Conservation (phyloP, 2,797 vertebrate species). For the Gadopsis marmoratus region DNA sequence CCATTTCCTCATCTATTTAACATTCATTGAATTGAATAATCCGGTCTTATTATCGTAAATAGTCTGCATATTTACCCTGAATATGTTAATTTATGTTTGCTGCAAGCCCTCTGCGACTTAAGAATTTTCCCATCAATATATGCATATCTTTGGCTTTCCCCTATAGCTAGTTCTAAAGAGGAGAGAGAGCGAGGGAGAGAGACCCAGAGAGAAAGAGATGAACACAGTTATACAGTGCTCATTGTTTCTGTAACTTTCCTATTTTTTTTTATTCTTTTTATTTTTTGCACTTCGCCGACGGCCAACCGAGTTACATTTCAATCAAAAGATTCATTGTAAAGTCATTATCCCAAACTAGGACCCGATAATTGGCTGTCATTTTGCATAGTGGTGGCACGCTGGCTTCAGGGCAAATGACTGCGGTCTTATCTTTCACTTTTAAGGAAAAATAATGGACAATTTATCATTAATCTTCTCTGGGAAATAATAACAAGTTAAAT, state of each 20-base stretch:
- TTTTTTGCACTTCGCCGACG: constrained; percentile 79
- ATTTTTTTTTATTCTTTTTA: constrained; percentile 61
- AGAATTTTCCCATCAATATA: constrained; percentile 87
- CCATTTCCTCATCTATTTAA: constrained; percentile 97
- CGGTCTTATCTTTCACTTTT: constrained; percentile 92
- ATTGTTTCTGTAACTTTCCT: constrained; percentile 88
- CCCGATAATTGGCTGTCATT: constrained; percentile 90
- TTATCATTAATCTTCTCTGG: constrained; percentile 93
- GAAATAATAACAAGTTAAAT: constrained; percentile 91
- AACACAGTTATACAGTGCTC: constrained; percentile 83
- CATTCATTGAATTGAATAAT: constrained; percentile 99
- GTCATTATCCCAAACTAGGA: constrained; percentile 90
- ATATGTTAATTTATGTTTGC: constrained; percentile 99
- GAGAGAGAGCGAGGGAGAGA: constrained; percentile 49
- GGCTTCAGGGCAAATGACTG: constrained; percentile 88
- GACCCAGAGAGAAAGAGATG: constrained; percentile 57
- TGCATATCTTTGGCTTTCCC: constrained; percentile 78
- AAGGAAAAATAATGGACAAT: constrained; percentile 89
- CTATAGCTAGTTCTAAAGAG: constrained; percentile 79
- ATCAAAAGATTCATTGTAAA: constrained; percentile 92
- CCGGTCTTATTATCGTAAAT: constrained; percentile 99
- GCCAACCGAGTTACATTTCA: constrained; percentile 90
- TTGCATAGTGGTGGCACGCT: constrained; percentile 91
- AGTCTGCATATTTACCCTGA: constrained; percentile 99
- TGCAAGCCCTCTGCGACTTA: constrained; percentile 91